phyloP scores from a whole-genome alignment of 2,888 invertebrate genomes.

The Nymphalis urticae region DNA sequence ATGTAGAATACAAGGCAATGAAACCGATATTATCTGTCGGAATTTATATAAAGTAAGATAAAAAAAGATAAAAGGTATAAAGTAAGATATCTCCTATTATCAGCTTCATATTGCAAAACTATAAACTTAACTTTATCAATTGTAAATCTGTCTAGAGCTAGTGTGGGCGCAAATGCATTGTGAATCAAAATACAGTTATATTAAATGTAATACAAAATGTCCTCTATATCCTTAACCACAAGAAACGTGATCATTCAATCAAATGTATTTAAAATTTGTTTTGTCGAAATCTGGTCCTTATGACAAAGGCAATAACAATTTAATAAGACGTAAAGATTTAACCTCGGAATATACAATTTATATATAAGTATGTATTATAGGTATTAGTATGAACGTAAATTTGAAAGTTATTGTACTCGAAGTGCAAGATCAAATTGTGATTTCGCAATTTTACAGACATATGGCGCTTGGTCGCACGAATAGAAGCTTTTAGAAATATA shows the following conservation, averaged over 20 bases:
- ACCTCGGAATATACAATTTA: background rate
- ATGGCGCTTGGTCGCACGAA: constrained; percentile 11
- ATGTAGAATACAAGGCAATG: background rate
- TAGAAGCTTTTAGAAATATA: constrained; percentile 10
- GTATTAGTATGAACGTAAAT: constrained; percentile 6
- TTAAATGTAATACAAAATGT: constrained; percentile 18
- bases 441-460: constrained; percentile 15
- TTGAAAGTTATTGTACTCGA: constrained; percentile 7
- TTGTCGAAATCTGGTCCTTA: constrained; percentile 13
- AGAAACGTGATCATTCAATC: background rate
- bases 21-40: constrained; percentile 1
- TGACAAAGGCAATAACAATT: background rate
- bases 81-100: constrained; percentile 37
- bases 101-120: constrained; percentile 33
- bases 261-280: background rate
- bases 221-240: constrained; percentile 1
- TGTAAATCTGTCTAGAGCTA: constrained; percentile 38
- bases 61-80: constrained; percentile 11
- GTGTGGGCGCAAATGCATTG: constrained; percentile 39
- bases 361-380: background rate
- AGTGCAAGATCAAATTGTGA: constrained; percentile 1
- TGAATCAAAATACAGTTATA: constrained; percentile 8
- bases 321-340: background rate
- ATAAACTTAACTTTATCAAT: constrained; percentile 36
- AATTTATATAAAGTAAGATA: background rate